Base-by-base conservation (phyloP, 1,140 invertebrate genomes). In the Eurosta solidaginis region DNA sequence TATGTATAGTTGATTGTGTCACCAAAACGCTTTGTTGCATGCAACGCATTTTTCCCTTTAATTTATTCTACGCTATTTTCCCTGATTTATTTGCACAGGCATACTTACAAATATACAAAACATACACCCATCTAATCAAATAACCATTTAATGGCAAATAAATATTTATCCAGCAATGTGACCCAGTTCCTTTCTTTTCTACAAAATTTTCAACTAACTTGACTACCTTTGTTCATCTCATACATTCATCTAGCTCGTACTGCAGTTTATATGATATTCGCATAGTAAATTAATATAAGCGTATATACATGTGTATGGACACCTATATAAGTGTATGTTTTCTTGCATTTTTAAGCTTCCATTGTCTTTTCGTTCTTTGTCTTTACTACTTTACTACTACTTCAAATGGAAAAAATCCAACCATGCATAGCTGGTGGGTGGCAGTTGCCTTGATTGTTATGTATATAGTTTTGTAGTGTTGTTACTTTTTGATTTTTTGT, bases 81-180 rank as follows among this genome's bases (percentile, higher is more conserved):
- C 6, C 36, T 68, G 33, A 3, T 6, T 10, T 33, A 40, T 33
- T 22, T 20, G 33, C 59, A 20, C 22, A 20, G n/a, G n/a, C n/a
- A n/a, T n/a, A n/a, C n/a, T n/a, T n/a, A n/a, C n/a, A n/a, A n/a
- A n/a, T n/a, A n/a, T n/a, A n/a, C n/a, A n/a, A n/a, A n/a, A n/a
- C n/a, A n/a, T n/a, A n/a, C n/a, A n/a, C n/a, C n/a, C 33, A 68
- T 68, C 59, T 40, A 68, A 68, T 68, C 59, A 68, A 68, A 68
- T 68, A 68, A 22, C 59, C 27, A 68, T 68, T 68, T 68, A 68
- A 68, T 68, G 59, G 59, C 33, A 68, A 68, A 68, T 68, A 68
- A 68, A 68, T 68, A 68, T 68, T 68, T 68, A 33, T 68, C 59
- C 59, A 68, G 59, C 59, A 68, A 68, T 68, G 59, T 68, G 59